Percentiles rank a stretch among this genome's conserved stretches.
Conservation (phyloP, 2,113 vertebrate species). For the Syngnathus scovelli region DNA sequence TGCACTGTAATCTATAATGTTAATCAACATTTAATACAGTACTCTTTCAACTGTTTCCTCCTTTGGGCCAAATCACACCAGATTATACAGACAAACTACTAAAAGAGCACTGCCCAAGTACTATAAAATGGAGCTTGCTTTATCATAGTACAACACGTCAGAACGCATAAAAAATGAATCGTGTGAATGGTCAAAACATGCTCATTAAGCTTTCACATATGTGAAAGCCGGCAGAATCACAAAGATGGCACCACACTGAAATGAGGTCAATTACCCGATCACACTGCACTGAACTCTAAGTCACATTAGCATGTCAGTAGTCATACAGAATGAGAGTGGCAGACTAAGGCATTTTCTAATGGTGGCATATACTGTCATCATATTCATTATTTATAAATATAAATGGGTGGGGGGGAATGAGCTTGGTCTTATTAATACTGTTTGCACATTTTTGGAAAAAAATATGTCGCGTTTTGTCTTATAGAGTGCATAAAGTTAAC, state of each 20-base stretch:
- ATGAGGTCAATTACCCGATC: constrained; percentile 1
- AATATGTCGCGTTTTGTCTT: too few relatives aligned
- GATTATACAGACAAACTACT: neutral
- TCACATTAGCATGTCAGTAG: constrained; percentile 2
- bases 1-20: too few relatives aligned
- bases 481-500: too few relatives aligned
- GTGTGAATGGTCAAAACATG: neutral
- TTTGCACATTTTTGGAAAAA: too few relatives aligned
- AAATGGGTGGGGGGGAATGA: too few relatives aligned
- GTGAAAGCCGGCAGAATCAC: neutral
- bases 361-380: neutral
- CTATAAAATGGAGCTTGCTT: neutral
- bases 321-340: neutral
- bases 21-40: too few relatives aligned
- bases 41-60: too few relatives aligned
- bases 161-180: neutral
- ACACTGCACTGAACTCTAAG: neutral
- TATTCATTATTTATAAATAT: constrained; percentile 2
- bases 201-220: constrained; percentile 6
- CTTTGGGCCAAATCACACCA: neutral
- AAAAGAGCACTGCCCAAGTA: neutral
- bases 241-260: neutral
- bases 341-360: neutral
- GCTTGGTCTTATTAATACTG: neutral
- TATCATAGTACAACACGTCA: neutral